These are phyloP conservation scores for Ceryle rudis DNA, from an alignment of 2,797 vertebrate species.

Conservation along the genomic window DNA sequence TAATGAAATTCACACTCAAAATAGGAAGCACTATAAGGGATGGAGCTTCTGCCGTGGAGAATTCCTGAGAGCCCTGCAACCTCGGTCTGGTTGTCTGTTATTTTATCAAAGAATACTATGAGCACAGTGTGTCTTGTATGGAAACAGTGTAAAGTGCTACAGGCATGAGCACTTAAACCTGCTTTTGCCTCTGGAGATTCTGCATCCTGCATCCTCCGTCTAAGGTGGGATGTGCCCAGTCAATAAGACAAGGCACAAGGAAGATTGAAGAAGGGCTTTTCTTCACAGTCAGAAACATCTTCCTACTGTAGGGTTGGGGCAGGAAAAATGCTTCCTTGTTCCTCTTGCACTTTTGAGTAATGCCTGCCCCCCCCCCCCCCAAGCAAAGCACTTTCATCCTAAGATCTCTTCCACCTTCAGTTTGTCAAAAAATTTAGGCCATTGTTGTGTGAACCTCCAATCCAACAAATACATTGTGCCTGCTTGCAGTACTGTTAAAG, in stretches of 20 bases:
- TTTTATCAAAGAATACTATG: not conserved
- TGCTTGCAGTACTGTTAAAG: not conserved
- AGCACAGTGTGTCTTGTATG: not conserved
- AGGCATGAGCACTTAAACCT: not conserved
- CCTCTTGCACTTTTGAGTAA: not conserved
- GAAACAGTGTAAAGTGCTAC: not conserved
- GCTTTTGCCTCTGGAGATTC: not conserved
- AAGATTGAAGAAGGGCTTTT: not conserved
- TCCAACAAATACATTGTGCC: not conserved
- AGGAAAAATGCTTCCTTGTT: not conserved
- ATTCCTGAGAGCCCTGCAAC: not conserved
- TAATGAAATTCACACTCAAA: not conserved
- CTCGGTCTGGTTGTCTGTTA: not conserved
- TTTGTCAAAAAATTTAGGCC: not conserved
- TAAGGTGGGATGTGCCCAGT: not conserved
- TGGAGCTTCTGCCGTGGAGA: not conserved
- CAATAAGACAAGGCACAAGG: not conserved
- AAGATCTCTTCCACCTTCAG: not conserved
- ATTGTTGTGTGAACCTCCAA: not conserved
- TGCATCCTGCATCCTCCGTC: not conserved
- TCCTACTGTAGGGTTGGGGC: not conserved
- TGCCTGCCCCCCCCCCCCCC: rapidly evolving
- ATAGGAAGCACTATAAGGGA: rapidly evolving
- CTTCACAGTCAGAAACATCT: not conserved
- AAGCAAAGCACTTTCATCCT: not conserved